Base-by-base conservation (phyloP, 1,140 invertebrate genomes). In the Orchesella cincta region DNA sequence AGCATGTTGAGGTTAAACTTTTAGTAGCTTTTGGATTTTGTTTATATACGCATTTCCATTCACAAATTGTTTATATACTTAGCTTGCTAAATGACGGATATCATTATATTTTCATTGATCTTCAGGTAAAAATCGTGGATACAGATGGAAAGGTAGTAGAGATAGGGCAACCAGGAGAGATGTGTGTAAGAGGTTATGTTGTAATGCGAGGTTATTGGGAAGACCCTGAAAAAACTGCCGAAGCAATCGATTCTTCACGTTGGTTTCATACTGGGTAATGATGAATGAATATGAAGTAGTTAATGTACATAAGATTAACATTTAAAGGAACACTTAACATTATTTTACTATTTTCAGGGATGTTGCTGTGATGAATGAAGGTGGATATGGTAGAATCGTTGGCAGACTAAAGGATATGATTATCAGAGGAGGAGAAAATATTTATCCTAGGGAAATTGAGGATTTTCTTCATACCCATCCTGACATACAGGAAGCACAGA, bases 171-270 rank as follows among this genome's bases (percentile, higher is more conserved):
- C 39, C 23, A 33, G 73, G 46, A 33, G 52, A 74, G 90, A 85
- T 98, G 1, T 92, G 91, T 82, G 87, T 93, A 0, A 88, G 95
- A 72, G 94, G 94, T 0, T 97, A 96, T 84, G 84, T 83, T 31
- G 90, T 87, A 1, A 97, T 98, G 93, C 83, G 92, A 52, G 89
- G 90, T n/a, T 99, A 98, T 84, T 97, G 92, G 91, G 87, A 89
- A 3, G 94, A 98, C 82, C 87, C 90, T 2, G 89, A 90, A 39
- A 95, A 92, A 86, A 98, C 96, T 0, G 89, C 86, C 31, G 90
- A 93, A 80, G 87, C 88, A 79, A 80, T 74, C 29, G 18, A 71
- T 62, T 1, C 14, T 16, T 20, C 71, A n/a, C 71, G 36, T 51
- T 71, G 35, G 20, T 46, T 62, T 33, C 54, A 46, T 33, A 67